Evolutionary conservation across 1,140 invertebrate genomes (phyloP).

Genomic region (Heliconius hewitsoni): DNA sequence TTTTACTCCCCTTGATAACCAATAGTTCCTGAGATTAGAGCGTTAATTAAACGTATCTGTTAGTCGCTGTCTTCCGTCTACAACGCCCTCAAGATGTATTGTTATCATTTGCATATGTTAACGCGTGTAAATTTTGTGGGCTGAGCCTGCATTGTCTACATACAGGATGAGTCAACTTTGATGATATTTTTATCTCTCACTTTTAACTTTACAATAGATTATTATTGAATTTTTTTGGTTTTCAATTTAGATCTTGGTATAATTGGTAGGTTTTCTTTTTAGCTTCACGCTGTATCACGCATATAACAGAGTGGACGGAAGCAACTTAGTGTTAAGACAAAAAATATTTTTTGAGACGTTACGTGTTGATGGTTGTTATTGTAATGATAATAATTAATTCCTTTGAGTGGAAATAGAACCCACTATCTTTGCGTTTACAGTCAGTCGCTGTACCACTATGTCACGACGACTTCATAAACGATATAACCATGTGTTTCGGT

Average conservation of each 20-base stretch:
- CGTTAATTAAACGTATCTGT: neutral
- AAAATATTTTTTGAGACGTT: no score
- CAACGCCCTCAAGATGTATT: constrained; percentile 33
- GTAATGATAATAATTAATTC: no score
- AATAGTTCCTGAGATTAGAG: no score
- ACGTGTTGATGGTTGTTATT: no score
- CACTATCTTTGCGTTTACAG: no score
- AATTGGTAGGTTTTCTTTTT: neutral
- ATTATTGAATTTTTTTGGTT: neutral
- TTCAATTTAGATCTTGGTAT: neutral
- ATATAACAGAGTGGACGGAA: neutral
- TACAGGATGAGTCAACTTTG: constrained; percentile 36
- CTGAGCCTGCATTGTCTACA: constrained; percentile 37
- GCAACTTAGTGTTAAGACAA: neutral
- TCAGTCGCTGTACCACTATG: no score
- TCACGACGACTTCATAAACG: no score
- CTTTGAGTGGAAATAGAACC: no score
- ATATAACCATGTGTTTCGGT: no score
- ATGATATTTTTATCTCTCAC: constrained; percentile 28
- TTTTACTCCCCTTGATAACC: no score
- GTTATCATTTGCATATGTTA: constrained; percentile 52
- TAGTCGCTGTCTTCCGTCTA: constrained; percentile 16
- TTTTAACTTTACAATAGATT: constrained; percentile 4
- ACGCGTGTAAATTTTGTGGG: constrained; percentile 49
- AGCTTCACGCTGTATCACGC: neutral